These are phyloP conservation scores for Oryzias woworae DNA, from an alignment of 2,113 vertebrate species.

Conservation along the genomic window DNA sequence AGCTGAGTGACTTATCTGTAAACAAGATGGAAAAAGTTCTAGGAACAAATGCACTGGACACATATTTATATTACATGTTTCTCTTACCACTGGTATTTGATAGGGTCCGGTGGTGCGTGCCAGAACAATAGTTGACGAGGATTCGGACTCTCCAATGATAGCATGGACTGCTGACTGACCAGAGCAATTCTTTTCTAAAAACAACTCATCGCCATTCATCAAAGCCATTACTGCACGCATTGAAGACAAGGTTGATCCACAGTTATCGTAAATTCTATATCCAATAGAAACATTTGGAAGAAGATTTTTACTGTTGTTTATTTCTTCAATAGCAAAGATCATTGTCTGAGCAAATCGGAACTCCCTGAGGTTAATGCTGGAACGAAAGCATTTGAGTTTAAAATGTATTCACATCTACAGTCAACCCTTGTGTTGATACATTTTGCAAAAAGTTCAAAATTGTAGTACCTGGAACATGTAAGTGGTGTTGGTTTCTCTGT, in stretches of 20 bases:
- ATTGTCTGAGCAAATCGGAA: constrained; percentile 78
- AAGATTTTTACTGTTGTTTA: constrained; percentile 68
- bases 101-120: constrained; percentile 74
- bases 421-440: background rate
- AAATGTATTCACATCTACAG: background rate
- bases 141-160: constrained; percentile 79
- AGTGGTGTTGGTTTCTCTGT: constrained; percentile 60
- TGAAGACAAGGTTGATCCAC: constrained; percentile 72
- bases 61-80: background rate
- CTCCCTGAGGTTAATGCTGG: constrained; percentile 75
- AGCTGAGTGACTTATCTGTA: constrained; percentile 74
- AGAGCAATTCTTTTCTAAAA: constrained; percentile 42
- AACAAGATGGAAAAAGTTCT: background rate
- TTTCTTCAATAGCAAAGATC: constrained; percentile 80
- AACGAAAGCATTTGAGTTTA: background rate
- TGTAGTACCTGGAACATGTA: constrained; percentile 67
- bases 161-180: constrained; percentile 69
- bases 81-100: constrained; percentile 75
- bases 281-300: constrained; percentile 75
- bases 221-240: constrained; percentile 75
- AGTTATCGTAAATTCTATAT: constrained; percentile 79
- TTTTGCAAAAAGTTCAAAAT: background rate
- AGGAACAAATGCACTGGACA: background rate
- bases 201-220: constrained; percentile 63
- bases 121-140: constrained; percentile 75